Evolutionary conservation across 2,797 vertebrate species (phyloP), one percentile per base, ranked within the genome.

Genomic region (Notamacropus eugenii): DNA sequence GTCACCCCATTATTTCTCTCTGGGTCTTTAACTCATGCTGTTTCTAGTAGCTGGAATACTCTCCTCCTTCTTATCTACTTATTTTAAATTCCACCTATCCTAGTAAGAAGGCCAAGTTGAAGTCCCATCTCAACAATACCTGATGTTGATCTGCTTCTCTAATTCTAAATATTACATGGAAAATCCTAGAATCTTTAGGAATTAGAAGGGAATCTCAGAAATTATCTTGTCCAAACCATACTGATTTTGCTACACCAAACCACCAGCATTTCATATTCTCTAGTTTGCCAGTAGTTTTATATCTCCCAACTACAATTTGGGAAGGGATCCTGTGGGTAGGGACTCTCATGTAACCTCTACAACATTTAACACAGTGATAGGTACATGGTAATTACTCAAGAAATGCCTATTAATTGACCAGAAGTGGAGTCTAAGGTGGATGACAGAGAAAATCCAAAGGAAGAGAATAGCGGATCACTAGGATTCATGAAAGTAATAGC

Each of bases 401-500:
- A 27, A 90, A 50, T 0, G 2, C 12, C 22, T 29, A 9, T 2
- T 11, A 54, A 74, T 2, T 19, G 19, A 4, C 50, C 67, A 0
- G 28, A 4, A 95, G 0, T 27, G 2, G 31, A 94, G 55, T n/a
- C 56, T 24, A 87, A 0, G 28, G 8, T 1, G 1, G 24, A 14
- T 11, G 95, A 54, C 34, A 52, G 52, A 55, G 54, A n/a, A 55
- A 91, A 55, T 27, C n/a, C 46, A 52, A 55, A 54, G 54, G 22
- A 11, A 59, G 5, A 94, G 34, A 46, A 19, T 1, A 12, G 0
- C 24, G 3, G 0, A 52, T 13, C 40, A 54, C 27, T 11, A 50
- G 3, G 50, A 40, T 87, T 58, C 0, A 0, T 11, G 46, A 34
- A 2, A 5, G 9, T 28, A 67, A 57, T 9, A 93, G 10, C 55